Percentiles rank a stretch among this genome's conserved stretches.
Conservation (phyloP, 1,140 invertebrate species). For the Galleria mellonella region DNA sequence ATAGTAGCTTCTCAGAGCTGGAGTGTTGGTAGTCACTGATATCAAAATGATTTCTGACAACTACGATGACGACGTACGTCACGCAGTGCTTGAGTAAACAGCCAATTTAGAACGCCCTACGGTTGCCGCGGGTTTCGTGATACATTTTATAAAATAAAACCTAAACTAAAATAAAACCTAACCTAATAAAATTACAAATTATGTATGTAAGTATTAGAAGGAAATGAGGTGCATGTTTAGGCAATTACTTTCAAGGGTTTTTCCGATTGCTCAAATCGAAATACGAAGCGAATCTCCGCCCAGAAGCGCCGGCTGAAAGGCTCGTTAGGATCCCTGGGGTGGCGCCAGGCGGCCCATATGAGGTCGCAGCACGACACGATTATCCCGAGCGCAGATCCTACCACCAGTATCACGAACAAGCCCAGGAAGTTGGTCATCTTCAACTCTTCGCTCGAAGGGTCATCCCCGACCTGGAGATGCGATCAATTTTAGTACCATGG, state of each 20-base stretch:
- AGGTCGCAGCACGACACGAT: conserved; percentile 54
- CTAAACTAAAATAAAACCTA: too few relatives aligned
- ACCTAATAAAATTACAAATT: too few relatives aligned
- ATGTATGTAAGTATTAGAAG: too few relatives aligned
- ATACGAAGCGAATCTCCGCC: conserved; percentile 54
- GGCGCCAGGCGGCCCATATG: conserved; percentile 33
- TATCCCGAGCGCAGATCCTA: conserved; percentile 68
- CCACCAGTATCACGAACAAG: conserved; percentile 92
- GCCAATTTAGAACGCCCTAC: too few relatives aligned
- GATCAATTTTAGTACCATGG: background rate
- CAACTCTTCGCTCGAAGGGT: conserved; percentile 64
- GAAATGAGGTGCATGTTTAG: too few relatives aligned
- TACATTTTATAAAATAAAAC: too few relatives aligned
- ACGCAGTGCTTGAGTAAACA: too few relatives aligned
- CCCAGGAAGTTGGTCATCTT: conserved; percentile 93
- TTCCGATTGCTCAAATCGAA: conserved; percentile 45
- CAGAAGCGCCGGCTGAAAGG: conserved; percentile 27
- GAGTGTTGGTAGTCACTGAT: too few relatives aligned
- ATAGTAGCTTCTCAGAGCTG: too few relatives aligned
- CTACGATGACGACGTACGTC: too few relatives aligned
- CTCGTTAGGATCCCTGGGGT: conserved; percentile 20
- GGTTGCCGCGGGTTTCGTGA: too few relatives aligned
- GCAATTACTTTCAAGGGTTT: conserved; percentile 40
- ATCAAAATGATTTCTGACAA: too few relatives aligned
- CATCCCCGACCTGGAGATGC: conserved; percentile 27